Percentiles rank a stretch among this genome's conserved stretches.
These are phyloP conservation scores for Gymnoscelis rufifasciata DNA, from an alignment of 2,888 invertebrate species.

Conservation along the genomic window DNA sequence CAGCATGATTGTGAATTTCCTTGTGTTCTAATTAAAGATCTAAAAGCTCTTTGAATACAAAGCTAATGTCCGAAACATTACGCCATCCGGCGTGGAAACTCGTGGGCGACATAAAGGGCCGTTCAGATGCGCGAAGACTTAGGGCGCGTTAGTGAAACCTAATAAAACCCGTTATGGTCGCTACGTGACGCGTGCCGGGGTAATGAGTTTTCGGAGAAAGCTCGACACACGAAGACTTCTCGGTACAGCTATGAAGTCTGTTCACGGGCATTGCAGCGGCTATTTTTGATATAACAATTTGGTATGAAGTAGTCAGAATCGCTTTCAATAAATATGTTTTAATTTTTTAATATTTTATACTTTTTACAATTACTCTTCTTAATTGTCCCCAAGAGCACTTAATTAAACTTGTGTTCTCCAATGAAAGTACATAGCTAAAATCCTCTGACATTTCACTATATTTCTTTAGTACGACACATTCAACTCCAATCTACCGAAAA, in stretches of 20 bases:
- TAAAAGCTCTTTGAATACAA: slow-evolving; percentile 14
- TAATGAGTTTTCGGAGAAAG: slow-evolving; percentile 77
- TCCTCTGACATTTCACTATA: too few relatives aligned
- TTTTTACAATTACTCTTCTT: too few relatives aligned
- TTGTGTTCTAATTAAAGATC: neutral
- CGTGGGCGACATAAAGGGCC: slow-evolving; percentile 45
- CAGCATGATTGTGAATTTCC: neutral
- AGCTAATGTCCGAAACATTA: slow-evolving; percentile 21
- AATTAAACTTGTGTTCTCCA: too few relatives aligned
- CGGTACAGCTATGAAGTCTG: slow-evolving; percentile 31
- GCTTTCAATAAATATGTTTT: too few relatives aligned
- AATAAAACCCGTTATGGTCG: slow-evolving; percentile 73
- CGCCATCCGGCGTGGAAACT: slow-evolving; percentile 25
- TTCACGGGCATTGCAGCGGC: too few relatives aligned
- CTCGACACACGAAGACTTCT: slow-evolving; percentile 47
- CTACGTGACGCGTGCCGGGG: slow-evolving; percentile 71
- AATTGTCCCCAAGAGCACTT: too few relatives aligned
- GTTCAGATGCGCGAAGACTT: slow-evolving; percentile 43
- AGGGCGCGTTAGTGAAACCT: slow-evolving; percentile 66
- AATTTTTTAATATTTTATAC: too few relatives aligned
- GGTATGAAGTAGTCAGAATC: too few relatives aligned
- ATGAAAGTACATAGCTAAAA: too few relatives aligned
- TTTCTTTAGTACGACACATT: too few relatives aligned
- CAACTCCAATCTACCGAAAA: too few relatives aligned
- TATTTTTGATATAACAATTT: too few relatives aligned